Conservation (phyloP, 2,113 vertebrate genomes). For the Dasyornis broadbenti region DNA sequence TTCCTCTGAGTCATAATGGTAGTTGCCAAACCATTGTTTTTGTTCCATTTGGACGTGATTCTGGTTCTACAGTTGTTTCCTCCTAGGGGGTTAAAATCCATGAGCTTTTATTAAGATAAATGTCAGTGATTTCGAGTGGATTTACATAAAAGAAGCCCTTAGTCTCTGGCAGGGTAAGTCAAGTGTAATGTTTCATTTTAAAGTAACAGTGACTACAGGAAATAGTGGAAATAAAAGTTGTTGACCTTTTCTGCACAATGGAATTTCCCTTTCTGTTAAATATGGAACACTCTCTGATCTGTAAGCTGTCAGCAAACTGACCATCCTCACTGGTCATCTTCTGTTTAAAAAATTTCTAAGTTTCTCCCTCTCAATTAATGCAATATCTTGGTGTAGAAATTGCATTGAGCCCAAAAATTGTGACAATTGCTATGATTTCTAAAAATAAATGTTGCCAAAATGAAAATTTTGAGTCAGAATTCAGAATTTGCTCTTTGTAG, state of each 20-base stretch:
- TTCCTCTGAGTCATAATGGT: conserved; percentile 37
- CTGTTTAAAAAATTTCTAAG: not conserved
- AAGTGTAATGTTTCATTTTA: not conserved
- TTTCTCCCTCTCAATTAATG: not conserved
- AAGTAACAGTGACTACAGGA: not conserved
- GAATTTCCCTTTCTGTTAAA: not conserved
- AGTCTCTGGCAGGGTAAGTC: not conserved
- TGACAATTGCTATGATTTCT: not conserved
- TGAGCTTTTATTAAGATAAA: conserved; percentile 37
- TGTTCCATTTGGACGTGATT: not conserved
- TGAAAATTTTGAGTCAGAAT: not conserved
- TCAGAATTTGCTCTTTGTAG: not conserved
- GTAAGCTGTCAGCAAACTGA: not conserved
- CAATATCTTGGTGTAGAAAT: not conserved
- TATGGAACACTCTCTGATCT: not conserved
- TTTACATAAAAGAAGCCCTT: conserved; percentile 23
- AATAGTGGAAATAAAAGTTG: not conserved
- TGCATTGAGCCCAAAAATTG: not conserved
- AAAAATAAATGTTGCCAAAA: not conserved
- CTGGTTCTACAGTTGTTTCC: not conserved
- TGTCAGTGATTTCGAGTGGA: not conserved
- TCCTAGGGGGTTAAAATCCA: not conserved
- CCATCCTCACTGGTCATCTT: not conserved
- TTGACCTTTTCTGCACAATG: not conserved
- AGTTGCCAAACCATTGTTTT: conserved; percentile 26